Evolutionary conservation across 2,888 invertebrate species (phyloP).

Genomic region (Agapostemon virescens): DNA sequence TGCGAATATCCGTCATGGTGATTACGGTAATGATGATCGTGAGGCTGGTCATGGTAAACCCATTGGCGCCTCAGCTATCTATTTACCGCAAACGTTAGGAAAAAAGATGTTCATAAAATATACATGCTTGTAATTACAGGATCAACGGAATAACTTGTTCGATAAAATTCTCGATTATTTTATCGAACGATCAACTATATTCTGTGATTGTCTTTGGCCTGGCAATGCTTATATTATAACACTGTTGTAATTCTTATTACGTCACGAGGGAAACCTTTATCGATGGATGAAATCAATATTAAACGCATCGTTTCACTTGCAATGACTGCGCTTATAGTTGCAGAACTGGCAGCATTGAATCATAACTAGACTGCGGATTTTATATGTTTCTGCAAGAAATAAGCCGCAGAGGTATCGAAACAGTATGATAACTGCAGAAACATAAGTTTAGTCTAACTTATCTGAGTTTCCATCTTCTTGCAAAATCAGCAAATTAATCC

Average conservation of each 20-base stretch:
- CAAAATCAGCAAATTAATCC: background rate
- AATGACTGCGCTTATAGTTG: background rate
- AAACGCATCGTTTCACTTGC: background rate
- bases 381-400: too few species aligned
- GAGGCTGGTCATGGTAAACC: background rate
- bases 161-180: background rate
- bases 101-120: background rate
- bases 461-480: too few species aligned
- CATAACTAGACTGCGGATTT: background rate
- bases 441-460: too few species aligned
- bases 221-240: background rate
- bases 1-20: background rate
- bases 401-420: background rate
- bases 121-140: background rate
- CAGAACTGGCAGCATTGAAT: background rate
- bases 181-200: background rate
- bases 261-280: background rate
- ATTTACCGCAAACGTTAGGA: background rate
- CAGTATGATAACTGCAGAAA: too few species aligned
- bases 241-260: background rate
- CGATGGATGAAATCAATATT: background rate
- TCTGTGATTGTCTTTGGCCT: background rate
- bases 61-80: background rate
- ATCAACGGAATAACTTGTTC: background rate
- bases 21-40: background rate